Conservation (phyloP, 2,113 vertebrate species). For the Seriola dumerili region DNA sequence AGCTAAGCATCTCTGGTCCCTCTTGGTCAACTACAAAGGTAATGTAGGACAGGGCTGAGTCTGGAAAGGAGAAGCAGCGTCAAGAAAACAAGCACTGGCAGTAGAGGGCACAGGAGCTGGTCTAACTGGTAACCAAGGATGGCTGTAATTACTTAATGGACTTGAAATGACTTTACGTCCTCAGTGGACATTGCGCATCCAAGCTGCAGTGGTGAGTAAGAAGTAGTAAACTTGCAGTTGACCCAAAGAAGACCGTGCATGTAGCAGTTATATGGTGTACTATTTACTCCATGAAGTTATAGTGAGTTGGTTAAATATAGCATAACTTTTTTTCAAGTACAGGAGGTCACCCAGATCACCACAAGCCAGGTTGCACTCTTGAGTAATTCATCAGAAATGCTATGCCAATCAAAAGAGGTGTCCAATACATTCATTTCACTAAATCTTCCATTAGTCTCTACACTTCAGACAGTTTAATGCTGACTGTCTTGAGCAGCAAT, state of each 20-base stretch:
- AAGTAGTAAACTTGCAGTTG: too few species aligned
- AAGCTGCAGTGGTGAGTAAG: background rate
- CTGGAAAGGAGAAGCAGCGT: background rate
- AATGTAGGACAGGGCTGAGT: background rate
- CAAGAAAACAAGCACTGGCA: slow-evolving; percentile 27
- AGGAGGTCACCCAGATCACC: background rate
- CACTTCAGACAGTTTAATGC: background rate
- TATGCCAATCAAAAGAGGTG: background rate
- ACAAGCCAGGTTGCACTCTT: background rate
- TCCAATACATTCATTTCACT: background rate
- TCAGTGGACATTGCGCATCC: background rate
- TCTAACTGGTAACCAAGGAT: slow-evolving; percentile 37
- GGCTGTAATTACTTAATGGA: slow-evolving; percentile 44
- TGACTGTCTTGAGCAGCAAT: background rate
- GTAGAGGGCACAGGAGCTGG: slow-evolving; percentile 11
- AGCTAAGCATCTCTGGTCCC: background rate
- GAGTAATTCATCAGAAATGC: background rate
- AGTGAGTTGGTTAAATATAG: background rate
- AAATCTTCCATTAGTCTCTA: background rate
- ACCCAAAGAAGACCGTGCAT: background rate
- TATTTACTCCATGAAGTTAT: background rate
- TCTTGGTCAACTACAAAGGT: background rate
- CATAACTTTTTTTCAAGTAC: background rate
- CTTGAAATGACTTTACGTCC: slow-evolving; percentile 18
- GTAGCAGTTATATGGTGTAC: background rate